phyloP scores from a whole-genome alignment of 2,797 vertebrate species.

The Oophaga sylvatica region DNA sequence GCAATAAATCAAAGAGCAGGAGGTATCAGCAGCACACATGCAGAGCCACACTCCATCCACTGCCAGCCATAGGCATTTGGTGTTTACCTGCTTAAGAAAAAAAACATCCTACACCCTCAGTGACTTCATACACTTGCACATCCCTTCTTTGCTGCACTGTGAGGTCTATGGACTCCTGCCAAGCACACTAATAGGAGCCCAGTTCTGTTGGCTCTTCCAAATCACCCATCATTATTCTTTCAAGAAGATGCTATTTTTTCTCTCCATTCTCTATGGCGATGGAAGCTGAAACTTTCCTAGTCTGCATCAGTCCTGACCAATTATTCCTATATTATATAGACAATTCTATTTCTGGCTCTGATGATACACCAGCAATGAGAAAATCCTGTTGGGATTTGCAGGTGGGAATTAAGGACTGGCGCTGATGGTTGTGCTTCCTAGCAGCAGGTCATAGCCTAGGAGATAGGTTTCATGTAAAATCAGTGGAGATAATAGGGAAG shows the following conservation, averaged over 20 bases:
- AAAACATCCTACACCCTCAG: constrained; percentile 25
- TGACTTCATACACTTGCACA: constrained; percentile 21
- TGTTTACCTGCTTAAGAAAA: constrained; percentile 39
- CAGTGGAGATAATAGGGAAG: constrained; percentile 13
- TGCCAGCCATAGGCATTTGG: not conserved
- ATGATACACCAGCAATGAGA: constrained; percentile 15
- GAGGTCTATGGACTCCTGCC: constrained; percentile 3
- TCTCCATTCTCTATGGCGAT: not conserved
- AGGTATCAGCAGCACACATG: constrained; percentile 20
- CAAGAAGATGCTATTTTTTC: not conserved
- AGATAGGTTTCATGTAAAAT: constrained; percentile 21
- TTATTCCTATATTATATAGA: constrained; percentile 14
- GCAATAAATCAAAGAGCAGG: constrained; percentile 39
- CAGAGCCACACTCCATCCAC: constrained; percentile 26
- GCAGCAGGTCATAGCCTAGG: constrained; percentile 8
- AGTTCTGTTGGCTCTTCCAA: constrained; percentile 2
- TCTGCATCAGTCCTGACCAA: constrained; percentile 23
- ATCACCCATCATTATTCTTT: constrained; percentile 2
- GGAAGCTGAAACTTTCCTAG: constrained; percentile 23
- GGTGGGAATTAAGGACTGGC: constrained; percentile 12
- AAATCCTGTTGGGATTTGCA: constrained; percentile 45
- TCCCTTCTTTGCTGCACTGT: constrained; percentile 26
- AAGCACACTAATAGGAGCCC: not conserved
- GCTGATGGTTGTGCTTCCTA: constrained; percentile 12
- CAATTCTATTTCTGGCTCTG: constrained; percentile 29